Conservation (phyloP, 2,888 invertebrate genomes). For the Brenthis hecate region DNA sequence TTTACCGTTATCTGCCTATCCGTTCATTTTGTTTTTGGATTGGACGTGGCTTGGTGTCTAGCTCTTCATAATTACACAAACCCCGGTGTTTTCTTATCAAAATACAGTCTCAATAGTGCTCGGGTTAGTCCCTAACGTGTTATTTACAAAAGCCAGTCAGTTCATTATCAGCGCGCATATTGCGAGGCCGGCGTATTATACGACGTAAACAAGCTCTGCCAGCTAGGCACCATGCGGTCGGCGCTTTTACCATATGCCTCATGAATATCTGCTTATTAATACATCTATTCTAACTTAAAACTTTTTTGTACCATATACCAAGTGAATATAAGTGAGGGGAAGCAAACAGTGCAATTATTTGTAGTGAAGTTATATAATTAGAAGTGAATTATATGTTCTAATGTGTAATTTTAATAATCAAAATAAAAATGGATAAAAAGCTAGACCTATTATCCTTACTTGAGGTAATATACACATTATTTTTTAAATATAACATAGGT, state of each 20-base stretch:
- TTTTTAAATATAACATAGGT: not conserved
- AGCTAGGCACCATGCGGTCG: constrained; percentile 80
- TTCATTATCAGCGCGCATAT: constrained; percentile 42
- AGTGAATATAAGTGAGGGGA: constrained; percentile 46
- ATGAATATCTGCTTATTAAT: constrained; percentile 49
- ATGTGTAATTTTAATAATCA: constrained; percentile 48
- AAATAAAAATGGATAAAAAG: constrained; percentile 73
- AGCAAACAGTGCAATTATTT: constrained; percentile 15
- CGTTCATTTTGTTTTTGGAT: constrained; percentile 76
- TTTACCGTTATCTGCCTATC: constrained; percentile 71
- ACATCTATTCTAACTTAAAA: constrained; percentile 40
- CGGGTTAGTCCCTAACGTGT: constrained; percentile 50
- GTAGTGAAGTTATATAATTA: constrained; percentile 21
- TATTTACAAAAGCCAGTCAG: constrained; percentile 33
- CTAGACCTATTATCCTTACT: constrained; percentile 76
- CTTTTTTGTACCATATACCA: constrained; percentile 29
- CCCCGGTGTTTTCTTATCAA: constrained; percentile 54
- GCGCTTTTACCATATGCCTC: constrained; percentile 68
- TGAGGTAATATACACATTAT: constrained; percentile 61
- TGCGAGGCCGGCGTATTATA: constrained; percentile 46
- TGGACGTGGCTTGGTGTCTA: constrained; percentile 66
- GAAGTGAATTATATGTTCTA: constrained; percentile 57
- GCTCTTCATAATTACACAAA: constrained; percentile 42
- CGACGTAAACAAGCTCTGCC: constrained; percentile 73
- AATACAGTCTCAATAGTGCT: constrained; percentile 50